Conservation (phyloP, 2,797 vertebrate genomes). For the Rhinophrynus dorsalis region DNA sequence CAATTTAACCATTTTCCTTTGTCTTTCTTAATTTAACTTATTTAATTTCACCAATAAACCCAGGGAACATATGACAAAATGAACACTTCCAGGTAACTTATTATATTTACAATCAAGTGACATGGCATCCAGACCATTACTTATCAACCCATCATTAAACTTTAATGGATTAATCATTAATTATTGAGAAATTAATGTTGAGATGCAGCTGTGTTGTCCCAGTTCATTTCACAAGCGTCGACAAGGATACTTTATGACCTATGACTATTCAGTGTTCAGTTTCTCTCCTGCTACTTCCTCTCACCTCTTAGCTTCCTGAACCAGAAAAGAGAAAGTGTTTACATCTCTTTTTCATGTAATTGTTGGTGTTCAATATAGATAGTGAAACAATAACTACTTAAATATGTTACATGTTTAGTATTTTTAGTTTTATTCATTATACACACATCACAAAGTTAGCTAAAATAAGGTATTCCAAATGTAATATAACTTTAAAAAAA, state of each 20-base stretch:
- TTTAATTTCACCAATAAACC: not conserved
- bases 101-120: slow-evolving; percentile 66
- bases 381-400: too few relatives aligned
- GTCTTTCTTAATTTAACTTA: too few relatives aligned
- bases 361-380: not conserved
- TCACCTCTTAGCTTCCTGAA: slow-evolving; percentile 47
- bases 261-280: slow-evolving; percentile 28
- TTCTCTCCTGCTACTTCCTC: too few relatives aligned
- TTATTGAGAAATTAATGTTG: slow-evolving; percentile 76
- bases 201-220: slow-evolving; percentile 73
- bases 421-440: too few relatives aligned
- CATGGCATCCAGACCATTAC: slow-evolving; percentile 71
- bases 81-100: slow-evolving; percentile 66
- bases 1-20: too few relatives aligned
- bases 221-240: slow-evolving; percentile 61
- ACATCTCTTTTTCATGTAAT: slow-evolving; percentile 11
- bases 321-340: slow-evolving; percentile 32
- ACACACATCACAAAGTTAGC: too few relatives aligned
- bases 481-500: too few relatives aligned
- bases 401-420: too few relatives aligned
- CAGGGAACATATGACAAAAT: slow-evolving; percentile 49
- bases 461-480: too few relatives aligned
- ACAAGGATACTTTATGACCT: slow-evolving; percentile 54
- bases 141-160: slow-evolving; percentile 75
- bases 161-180: slow-evolving; percentile 75